A percentile compares a stretch with the other conserved stretches of the same genome.
phyloP scores from a whole-genome alignment of 2,888 invertebrate genomes.

The Lysandra coridon region DNA sequence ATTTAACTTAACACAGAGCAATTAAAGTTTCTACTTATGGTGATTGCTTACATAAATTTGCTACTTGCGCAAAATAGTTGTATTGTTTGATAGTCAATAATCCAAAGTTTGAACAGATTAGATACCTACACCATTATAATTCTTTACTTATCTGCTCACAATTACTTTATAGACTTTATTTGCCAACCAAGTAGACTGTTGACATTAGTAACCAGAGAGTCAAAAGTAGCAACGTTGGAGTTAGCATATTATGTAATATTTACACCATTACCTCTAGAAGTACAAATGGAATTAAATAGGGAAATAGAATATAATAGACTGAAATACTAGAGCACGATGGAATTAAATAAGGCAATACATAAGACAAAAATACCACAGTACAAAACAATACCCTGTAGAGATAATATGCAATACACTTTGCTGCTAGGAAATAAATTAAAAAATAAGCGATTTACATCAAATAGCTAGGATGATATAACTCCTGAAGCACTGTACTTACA shows the following conservation, averaged over 20 bases:
- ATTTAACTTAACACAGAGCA: neutral
- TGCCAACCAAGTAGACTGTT: no score
- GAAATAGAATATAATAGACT: no score
- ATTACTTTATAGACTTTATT: no score
- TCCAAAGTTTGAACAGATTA: neutral
- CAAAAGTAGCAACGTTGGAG: no score
- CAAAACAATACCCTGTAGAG: neutral
- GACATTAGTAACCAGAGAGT: no score
- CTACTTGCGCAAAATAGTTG: neutral
- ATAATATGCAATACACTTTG: neutral
- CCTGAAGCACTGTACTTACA: neutral
- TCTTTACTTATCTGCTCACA: no score
- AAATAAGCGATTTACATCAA: neutral
- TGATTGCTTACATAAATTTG: neutral
- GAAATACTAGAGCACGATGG: no score
- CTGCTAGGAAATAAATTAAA: conserved; percentile 2
- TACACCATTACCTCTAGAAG: neutral
- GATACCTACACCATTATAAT: neutral
- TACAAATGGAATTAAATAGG: neutral
- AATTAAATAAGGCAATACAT: no score
- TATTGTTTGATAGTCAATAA: neutral
- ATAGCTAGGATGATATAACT: neutral
- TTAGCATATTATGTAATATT: no score
- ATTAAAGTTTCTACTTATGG: neutral
- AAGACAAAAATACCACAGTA: neutral